A percentile compares a stretch with the other conserved stretches of the same genome.
Evolutionary conservation across 2,888 invertebrate species (phyloP).

Genomic region (Drosophila melanocephala): DNA sequence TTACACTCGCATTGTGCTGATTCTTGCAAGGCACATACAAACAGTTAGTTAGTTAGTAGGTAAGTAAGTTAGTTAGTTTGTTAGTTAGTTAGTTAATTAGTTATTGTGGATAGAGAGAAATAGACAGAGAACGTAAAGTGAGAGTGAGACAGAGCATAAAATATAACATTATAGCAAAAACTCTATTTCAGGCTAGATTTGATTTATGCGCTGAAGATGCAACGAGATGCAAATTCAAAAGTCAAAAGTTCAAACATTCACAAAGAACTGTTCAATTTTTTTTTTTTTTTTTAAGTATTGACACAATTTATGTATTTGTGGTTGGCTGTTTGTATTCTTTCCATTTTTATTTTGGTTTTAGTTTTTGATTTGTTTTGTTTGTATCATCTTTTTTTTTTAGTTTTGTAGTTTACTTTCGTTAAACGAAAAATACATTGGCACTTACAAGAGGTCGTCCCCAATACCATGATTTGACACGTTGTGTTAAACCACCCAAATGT

Average conservation of each 20-base stretch:
- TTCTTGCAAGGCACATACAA: conserved; percentile 74
- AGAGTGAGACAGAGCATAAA: conserved; percentile 50
- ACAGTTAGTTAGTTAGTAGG: conserved; percentile 52
- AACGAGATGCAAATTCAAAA: conserved; percentile 75
- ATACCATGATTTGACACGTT: conserved; percentile 98
- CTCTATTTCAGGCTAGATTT: conserved; percentile 72
- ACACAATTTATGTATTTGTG: conserved; percentile 63
- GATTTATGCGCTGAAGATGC: conserved; percentile 63
- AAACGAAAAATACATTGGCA: conserved; percentile 86
- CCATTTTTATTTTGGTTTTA: conserved; percentile 38
- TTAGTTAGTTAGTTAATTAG: conserved; percentile 27
- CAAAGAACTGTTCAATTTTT: conserved; percentile 46
- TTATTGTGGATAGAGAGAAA: conserved; percentile 28
- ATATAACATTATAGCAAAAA: conserved; percentile 64
- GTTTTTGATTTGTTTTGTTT: conserved; percentile 27
- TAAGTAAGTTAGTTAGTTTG: conserved; percentile 19
- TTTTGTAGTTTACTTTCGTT: conserved; percentile 66
- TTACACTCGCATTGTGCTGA: conserved; percentile 64
- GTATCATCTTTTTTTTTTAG: conserved; percentile 40
- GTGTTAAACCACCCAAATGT: conserved; percentile 98
- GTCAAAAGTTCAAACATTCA: conserved; percentile 65
- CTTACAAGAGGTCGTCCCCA: conserved; percentile 99
- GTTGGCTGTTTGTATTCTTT: conserved; percentile 51
- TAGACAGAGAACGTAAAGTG: conserved; percentile 46
- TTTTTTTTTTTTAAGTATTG: conserved; percentile 23